Base-by-base conservation (phyloP, 2,113 vertebrate species). In the Ptyas mucosa region DNA sequence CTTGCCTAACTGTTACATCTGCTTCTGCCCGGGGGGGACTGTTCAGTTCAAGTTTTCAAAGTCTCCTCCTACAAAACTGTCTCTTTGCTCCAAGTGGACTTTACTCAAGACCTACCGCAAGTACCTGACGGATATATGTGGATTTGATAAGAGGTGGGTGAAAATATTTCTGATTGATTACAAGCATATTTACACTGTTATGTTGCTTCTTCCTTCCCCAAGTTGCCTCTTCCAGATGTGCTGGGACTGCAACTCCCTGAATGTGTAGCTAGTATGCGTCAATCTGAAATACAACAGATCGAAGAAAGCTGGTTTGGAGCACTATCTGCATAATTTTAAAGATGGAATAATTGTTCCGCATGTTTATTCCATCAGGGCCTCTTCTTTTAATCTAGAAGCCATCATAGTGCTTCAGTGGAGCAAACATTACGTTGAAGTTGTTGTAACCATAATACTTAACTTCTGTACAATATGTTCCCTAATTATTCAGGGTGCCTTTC, bases 1-100 rank as follows among this genome's bases (percentile, higher is more conserved):
- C 94, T 97, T 98, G 24, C 98, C 98, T 0, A 11, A 98, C 96
- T 99, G 98, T 96, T 98, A 99, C 90, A 95, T 99, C 94, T 99
- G 99, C 94, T 95, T 98, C 96, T 98, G 98, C 0, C 85, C 3
- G 26, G 9, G 0, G 0, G 94, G 90, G 20, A 97, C 95, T 0
- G 23, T 98, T 26, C 95, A 95, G 0, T 99, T 99, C 94, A 93
- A 1, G 69, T 99, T 99, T 96, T 98, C 98, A 0, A 91, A 94
- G 1, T 92, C 54, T 2, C 14, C 29, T 3, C 98, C 98, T 55
- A 54, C 1, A 1, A 93, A 3, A 11, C 18, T 49, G 21, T 93
- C 95, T 0, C 85, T 92, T 1, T 98, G 98, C 93, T 98, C 98
- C 1, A 12, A 93, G 23, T 99, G 99, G 99, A 69, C 91, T 9